Conservation (phyloP, 1,140 invertebrate species). For the Acyrthosiphon pisum region DNA sequence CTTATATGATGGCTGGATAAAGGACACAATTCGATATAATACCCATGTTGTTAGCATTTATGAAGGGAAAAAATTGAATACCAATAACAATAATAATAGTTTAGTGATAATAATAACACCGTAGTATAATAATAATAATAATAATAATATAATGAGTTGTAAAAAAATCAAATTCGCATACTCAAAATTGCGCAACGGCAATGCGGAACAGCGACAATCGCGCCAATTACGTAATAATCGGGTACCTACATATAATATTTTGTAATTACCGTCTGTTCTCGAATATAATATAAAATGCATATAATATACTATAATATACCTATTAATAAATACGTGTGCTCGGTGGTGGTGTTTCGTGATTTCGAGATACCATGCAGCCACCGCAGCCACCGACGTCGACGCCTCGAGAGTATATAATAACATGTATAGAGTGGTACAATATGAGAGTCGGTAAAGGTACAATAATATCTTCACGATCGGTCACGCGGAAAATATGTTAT, state of each 20-base stretch:
- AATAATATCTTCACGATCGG: neutral
- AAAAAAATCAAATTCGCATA: constrained; percentile 7
- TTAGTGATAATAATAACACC: neutral
- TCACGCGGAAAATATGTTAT: neutral
- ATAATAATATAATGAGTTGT: constrained; percentile 28
- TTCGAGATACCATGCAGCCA: neutral
- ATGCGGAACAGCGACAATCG: constrained; percentile 31
- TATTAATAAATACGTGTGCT: neutral
- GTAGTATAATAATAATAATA: neutral
- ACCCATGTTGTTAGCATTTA: neutral
- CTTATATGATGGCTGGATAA: neutral
- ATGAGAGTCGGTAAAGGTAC: neutral
- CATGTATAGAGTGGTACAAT: neutral
- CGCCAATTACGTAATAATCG: neutral
- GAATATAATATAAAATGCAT: neutral
- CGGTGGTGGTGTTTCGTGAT: neutral
- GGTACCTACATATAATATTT: neutral
- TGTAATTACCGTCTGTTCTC: constrained; percentile 33
- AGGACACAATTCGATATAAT: neutral
- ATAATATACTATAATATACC: neutral
- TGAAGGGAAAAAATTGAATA: neutral
- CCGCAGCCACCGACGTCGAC: neutral
- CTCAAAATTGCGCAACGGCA: neutral
- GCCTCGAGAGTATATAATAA: neutral
- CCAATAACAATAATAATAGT: constrained; percentile 28